These are phyloP conservation scores for Ischnus inquisitorius DNA, from an alignment of 2,888 invertebrate species.

Conservation along the genomic window DNA sequence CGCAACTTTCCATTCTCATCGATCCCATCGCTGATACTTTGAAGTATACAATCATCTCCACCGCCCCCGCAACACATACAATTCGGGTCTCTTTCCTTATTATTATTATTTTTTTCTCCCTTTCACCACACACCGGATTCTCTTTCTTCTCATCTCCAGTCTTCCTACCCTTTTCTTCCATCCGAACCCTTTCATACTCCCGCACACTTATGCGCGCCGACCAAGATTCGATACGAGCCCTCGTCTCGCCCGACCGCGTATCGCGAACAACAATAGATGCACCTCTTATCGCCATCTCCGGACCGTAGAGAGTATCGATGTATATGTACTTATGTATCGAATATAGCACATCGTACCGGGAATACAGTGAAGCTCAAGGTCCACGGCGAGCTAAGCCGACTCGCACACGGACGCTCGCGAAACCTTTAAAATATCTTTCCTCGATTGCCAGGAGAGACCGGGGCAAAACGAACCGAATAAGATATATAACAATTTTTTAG, in stretches of 20 bases:
- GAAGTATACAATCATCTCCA: slow-evolving; percentile 47
- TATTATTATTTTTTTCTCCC: neutral
- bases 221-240: slow-evolving; percentile 22
- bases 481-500: no score
- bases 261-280: slow-evolving; percentile 48
- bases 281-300: slow-evolving; percentile 29
- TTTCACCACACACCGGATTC: neutral
- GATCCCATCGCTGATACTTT: slow-evolving; percentile 37
- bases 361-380: slow-evolving; percentile 45
- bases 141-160: neutral
- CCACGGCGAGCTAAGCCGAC: neutral
- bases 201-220: neutral
- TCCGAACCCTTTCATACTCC: neutral
- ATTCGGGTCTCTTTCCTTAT: slow-evolving; percentile 21
- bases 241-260: neutral
- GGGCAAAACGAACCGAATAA: neutral
- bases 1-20: slow-evolving; percentile 24
- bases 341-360: no score
- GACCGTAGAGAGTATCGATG: neutral
- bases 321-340: neutral
- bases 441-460: neutral
- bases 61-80: slow-evolving; percentile 18
- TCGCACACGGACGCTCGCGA: no score
- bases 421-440: neutral
- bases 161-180: neutral